Evolutionary conservation across 2,113 vertebrate species (phyloP).

Genomic region (Eolophus roseicapilla): DNA sequence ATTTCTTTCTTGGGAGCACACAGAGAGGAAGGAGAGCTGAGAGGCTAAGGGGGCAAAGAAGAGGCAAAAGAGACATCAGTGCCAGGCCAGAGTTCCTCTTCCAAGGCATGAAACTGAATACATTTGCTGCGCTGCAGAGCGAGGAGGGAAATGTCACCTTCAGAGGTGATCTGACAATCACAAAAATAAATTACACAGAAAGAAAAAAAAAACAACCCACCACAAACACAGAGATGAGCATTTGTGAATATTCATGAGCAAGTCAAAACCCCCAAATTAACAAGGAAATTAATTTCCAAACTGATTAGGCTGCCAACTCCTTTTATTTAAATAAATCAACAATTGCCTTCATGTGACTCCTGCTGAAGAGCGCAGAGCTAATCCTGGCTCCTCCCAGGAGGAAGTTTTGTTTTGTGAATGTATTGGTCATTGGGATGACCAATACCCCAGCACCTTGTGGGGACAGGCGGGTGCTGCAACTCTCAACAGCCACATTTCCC

Average conservation of each 20-base stretch:
- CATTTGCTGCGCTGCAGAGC: not conserved
- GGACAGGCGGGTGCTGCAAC: not conserved
- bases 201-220: not conserved
- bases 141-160: slow-evolving; percentile 59
- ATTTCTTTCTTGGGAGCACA: not conserved
- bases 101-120: not conserved
- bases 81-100: not conserved
- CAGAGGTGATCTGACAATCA: slow-evolving; percentile 67
- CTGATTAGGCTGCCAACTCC: slow-evolving; percentile 68
- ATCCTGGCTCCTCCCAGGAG: not conserved
- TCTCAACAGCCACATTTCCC: not conserved
- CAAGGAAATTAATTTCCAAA: slow-evolving; percentile 70
- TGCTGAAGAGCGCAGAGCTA: not conserved
- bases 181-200: slow-evolving; percentile 39
- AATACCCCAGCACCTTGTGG: not conserved
- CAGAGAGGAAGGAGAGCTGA: not conserved
- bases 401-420: not conserved
- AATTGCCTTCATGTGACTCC: slow-evolving; percentile 53
- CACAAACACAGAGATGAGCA: not conserved
- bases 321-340: slow-evolving; percentile 70
- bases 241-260: slow-evolving; percentile 69
- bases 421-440: not conserved
- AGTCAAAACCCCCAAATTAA: slow-evolving; percentile 65
- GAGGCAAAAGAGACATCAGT: not conserved
- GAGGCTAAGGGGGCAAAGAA: not conserved